Base-by-base conservation (phyloP, 2,113 vertebrate genomes). In the Elachura formosa region DNA sequence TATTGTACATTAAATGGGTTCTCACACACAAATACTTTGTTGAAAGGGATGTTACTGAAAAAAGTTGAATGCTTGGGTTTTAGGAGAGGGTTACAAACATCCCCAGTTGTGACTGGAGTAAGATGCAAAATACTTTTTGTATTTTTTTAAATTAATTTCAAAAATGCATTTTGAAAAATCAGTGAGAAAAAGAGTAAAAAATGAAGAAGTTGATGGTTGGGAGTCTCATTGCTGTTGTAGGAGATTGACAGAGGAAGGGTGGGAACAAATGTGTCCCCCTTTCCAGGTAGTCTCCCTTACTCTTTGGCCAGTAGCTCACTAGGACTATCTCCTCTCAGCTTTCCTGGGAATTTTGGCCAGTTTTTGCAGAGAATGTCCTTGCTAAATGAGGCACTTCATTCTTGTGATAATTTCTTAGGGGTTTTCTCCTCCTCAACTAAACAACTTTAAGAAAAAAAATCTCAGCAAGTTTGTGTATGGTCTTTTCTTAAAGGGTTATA, bases 191-290 rank as follows among this genome's bases (percentile, higher is more conserved):
- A 12, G 19, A 49, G 17, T 26, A 1, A 43, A 49, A 64, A 82
- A 31, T n/a, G 1, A 85, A 51, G 45, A 36, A 80, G 22, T 5
- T 80, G 49, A 6, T 69, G 22, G 19, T 46, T 78, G 68, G 6
- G 31, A 18, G 10, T 36, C 31, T 80, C 1, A 2, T 26, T 0
- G 0, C 36, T 76, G 8, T 61, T 56, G 36, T n/a, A 36, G 41
- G 22, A 86, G n/a, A 26, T 29, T n/a, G 51, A 13, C 5, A 75
- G 72, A 43, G 19, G 7, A 72, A 63, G 21, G 4, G 3, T 79
- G 26, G 40, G 15, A 67, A 20, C 8, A 73, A 55, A 51, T 11
- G 8, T 75, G 23, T 3, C 4, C 6, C 12, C 5, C 4, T 61
- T 86, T 59, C 40, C 2, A 10, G 31, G 11, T 5, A n/a, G 5